These are phyloP conservation scores for Drymodes brunneopygia DNA, from an alignment of 2,113 vertebrate species.

Conservation along the genomic window DNA sequence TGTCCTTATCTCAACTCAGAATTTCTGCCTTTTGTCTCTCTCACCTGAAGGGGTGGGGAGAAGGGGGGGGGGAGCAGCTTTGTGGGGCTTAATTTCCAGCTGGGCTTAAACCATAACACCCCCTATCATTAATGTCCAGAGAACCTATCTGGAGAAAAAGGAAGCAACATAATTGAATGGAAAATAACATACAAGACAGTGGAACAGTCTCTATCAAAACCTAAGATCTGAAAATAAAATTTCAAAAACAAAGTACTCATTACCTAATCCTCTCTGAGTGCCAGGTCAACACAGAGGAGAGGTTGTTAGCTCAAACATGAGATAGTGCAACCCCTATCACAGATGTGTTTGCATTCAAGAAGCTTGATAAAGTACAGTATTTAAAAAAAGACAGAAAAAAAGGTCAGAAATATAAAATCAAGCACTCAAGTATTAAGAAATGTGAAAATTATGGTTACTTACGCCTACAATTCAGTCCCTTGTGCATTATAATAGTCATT, in stretches of 20 bases:
- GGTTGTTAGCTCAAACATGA: neutral
- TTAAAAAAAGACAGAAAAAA: neutral
- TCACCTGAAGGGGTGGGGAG: neutral
- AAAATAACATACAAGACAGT: neutral
- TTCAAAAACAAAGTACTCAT: neutral
- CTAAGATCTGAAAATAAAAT: neutral
- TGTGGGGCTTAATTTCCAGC: neutral
- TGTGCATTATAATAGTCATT: neutral
- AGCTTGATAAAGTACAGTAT: neutral
- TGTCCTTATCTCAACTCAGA: neutral
- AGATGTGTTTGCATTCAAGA: neutral
- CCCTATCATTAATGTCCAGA: neutral
- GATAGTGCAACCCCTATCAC: neutral
- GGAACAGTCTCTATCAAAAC: neutral
- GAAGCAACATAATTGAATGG: neutral
- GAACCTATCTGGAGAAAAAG: neutral
- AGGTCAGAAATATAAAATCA: neutral
- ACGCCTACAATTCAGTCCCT: neutral
- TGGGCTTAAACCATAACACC: neutral
- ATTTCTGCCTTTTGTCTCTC: neutral
- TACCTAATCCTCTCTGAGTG: neutral
- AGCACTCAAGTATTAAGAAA: neutral
- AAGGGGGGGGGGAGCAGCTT: neutral
- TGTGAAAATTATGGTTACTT: neutral
- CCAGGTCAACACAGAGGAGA: neutral